Percentiles rank a stretch among this genome's conserved stretches.
phyloP scores from a whole-genome alignment of 2,888 invertebrate species.

The Mamestra brassicae region DNA sequence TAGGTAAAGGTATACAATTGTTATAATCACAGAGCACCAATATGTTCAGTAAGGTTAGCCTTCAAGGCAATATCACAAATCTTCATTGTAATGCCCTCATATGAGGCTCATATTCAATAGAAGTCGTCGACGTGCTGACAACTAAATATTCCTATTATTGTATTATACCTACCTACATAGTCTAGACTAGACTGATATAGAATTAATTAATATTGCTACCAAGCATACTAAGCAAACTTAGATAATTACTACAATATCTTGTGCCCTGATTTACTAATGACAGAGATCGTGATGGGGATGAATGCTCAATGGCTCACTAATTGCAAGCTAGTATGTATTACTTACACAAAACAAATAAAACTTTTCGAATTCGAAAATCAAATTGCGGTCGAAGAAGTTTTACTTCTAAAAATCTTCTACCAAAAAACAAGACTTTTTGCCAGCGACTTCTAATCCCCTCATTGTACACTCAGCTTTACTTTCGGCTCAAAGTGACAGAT shows the following conservation, averaged over 20 bases:
- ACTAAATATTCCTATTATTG: constrained; percentile 35
- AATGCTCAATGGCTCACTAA: too few species aligned
- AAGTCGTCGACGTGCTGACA: constrained; percentile 25
- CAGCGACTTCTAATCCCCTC: constrained; percentile 1
- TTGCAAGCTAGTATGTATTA: not conserved
- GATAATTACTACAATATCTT: not conserved
- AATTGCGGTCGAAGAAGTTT: not conserved
- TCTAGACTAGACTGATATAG: constrained; percentile 20
- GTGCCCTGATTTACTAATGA: not conserved
- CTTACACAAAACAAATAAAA: too few species aligned
- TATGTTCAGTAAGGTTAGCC: not conserved
- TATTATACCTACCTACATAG: not conserved
- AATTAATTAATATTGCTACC: constrained; percentile 10
- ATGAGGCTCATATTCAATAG: not conserved
- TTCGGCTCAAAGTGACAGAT: constrained; percentile 54
- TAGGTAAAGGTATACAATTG: too few species aligned
- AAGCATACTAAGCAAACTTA: too few species aligned
- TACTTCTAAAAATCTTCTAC: not conserved
- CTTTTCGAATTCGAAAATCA: too few species aligned
- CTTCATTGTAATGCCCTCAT: not conserved
- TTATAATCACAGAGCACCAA: not conserved
- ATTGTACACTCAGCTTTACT: constrained; percentile 42
- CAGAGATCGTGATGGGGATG: not conserved
- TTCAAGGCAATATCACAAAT: not conserved
- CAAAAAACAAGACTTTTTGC: not conserved